phyloP scores from a whole-genome alignment of 2,888 invertebrate genomes.

The Incurvaria masculella region DNA sequence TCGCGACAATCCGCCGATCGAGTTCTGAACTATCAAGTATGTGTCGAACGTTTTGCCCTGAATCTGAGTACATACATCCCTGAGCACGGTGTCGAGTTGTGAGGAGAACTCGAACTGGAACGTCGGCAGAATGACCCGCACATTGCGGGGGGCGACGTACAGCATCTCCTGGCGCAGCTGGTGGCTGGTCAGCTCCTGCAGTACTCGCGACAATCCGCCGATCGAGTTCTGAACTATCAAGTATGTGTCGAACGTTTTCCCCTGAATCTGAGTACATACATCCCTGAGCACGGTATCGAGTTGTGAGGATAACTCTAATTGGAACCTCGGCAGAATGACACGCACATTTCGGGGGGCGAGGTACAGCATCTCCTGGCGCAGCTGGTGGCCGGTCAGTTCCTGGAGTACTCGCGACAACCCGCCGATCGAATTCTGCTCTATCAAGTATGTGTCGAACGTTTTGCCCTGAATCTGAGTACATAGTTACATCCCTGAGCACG shows the following conservation, averaged over 20 bases:
- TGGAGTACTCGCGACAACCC: slow-evolving; percentile 60
- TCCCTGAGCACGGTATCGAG: slow-evolving; percentile 59
- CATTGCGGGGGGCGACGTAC: slow-evolving; percentile 55
- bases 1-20: slow-evolving; percentile 57
- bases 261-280: slow-evolving; percentile 72
- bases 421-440: slow-evolving; percentile 63
- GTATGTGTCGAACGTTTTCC: slow-evolving; percentile 70
- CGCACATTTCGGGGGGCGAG: slow-evolving; percentile 60
- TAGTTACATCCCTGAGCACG: slow-evolving; percentile 60
- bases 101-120: slow-evolving; percentile 71
- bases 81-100: slow-evolving; percentile 57
- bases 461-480: slow-evolving; percentile 47
- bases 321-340: slow-evolving; percentile 70
- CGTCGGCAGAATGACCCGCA: slow-evolving; percentile 67
- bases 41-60: slow-evolving; percentile 72
- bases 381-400: slow-evolving; percentile 49
- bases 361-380: slow-evolving; percentile 56
- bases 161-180: slow-evolving; percentile 55
- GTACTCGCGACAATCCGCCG: slow-evolving; percentile 58
- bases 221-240: slow-evolving; percentile 65
- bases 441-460: slow-evolving; percentile 69
- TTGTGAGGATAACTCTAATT: slow-evolving; percentile 65
- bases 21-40: slow-evolving; percentile 69
- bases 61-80: slow-evolving; percentile 63
- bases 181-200: slow-evolving; percentile 54